Conservation (phyloP, 2,888 invertebrate genomes). For the Alloplasta piceator region DNA sequence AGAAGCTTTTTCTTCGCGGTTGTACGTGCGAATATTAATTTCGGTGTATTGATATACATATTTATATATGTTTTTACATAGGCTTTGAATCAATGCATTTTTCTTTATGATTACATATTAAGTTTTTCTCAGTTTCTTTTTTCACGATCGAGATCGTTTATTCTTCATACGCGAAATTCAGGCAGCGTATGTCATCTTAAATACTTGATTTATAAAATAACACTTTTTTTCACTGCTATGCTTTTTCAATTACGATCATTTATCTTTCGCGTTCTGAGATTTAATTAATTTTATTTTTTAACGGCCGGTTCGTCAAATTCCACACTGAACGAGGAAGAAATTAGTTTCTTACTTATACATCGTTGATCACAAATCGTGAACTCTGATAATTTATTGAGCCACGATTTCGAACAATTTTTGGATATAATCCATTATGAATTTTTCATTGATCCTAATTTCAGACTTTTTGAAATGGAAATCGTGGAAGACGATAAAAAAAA, state of each 20-base stretch:
- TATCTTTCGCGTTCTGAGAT: background rate
- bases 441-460: constrained; percentile 39
- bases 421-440: background rate
- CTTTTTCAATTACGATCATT: background rate
- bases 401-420: constrained; percentile 23
- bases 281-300: constrained; percentile 16
- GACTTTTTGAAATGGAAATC: constrained; percentile 23
- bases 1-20: constrained; percentile 54
- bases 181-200: constrained; percentile 20
- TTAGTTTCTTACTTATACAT: constrained; percentile 8
- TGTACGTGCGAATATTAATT: constrained; percentile 26
- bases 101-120: constrained; percentile 9
- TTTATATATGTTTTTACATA: too few species aligned
- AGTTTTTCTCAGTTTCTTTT: constrained; percentile 8
- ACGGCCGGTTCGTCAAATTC: constrained; percentile 22
- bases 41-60: constrained; percentile 10
- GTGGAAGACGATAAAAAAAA: background rate
- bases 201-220: constrained; percentile 48
- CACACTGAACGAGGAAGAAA: constrained; percentile 19
- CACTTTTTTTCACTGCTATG: background rate
- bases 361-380: background rate
- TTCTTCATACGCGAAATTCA: constrained; percentile 4
- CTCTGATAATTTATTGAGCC: constrained; percentile 29
- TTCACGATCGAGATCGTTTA: constrained; percentile 6
- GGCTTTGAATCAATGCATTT: too few species aligned